Conservation (phyloP, 1,140 invertebrate species). For the Fopius arisanus region DNA sequence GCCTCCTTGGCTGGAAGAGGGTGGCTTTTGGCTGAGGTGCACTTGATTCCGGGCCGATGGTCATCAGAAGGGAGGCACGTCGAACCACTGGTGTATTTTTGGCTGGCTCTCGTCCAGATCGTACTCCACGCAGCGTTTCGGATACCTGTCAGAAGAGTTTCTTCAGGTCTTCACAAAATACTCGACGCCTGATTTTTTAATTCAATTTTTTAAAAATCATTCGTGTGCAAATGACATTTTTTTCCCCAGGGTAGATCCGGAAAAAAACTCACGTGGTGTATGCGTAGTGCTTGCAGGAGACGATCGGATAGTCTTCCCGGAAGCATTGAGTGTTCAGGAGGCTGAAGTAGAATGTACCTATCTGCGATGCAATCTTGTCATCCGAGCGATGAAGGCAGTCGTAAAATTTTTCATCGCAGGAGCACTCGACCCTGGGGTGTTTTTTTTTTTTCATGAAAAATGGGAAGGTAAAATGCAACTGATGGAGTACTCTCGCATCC, state of each 20-base stretch:
- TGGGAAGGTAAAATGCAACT: not conserved
- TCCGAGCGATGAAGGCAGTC: constrained; percentile 69
- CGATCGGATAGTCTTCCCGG: constrained; percentile 71
- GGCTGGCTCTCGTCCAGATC: constrained; percentile 60
- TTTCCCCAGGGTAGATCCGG: no score
- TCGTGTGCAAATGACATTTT: no score
- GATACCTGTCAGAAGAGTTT: constrained; percentile 42
- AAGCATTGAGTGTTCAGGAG: constrained; percentile 73
- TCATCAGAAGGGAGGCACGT: constrained; percentile 63
- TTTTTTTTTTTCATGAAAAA: not conserved
- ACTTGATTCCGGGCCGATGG: constrained; percentile 22
- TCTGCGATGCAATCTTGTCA: constrained; percentile 60
- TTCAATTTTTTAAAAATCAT: no score
- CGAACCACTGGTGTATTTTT: constrained; percentile 69
- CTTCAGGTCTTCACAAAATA: not conserved
- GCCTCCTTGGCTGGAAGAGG: not conserved
- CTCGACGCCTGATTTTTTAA: no score
- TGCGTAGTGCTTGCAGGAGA: constrained; percentile 66
- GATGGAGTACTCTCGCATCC: not conserved
- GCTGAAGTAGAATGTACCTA: constrained; percentile 75
- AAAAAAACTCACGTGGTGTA: constrained; percentile 39
- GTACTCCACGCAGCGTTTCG: constrained; percentile 65
- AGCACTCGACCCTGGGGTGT: constrained; percentile 66
- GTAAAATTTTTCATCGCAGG: constrained; percentile 75
- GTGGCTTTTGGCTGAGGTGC: not conserved